Evolutionary conservation across 2,113 vertebrate genomes (phyloP).

Genomic region (Catharus fuscescens): DNA sequence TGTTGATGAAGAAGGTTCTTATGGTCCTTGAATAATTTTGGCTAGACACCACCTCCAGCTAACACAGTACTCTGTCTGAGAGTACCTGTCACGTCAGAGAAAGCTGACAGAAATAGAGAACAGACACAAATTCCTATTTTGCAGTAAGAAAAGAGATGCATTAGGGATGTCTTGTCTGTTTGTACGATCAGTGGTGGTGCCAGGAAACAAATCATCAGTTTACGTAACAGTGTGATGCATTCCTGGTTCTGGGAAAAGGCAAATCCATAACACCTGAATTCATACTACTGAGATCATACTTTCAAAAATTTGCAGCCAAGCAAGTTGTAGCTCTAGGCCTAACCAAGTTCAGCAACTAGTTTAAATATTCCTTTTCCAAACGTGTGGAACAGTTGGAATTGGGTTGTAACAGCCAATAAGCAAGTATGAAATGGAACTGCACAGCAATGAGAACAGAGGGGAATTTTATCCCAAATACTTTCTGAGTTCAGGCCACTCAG

Average conservation of each 20-base stretch:
- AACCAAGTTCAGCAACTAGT: background rate
- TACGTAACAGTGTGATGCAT: background rate
- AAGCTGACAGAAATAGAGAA: background rate
- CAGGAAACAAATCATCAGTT: background rate
- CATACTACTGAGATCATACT: background rate
- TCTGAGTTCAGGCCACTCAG: background rate
- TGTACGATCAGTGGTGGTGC: rapidly evolving
- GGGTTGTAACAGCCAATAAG: background rate
- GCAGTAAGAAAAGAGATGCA: background rate
- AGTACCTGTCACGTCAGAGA: background rate
- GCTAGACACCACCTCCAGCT: background rate
- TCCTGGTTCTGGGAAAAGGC: background rate
- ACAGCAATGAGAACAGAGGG: background rate
- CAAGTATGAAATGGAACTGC: background rate
- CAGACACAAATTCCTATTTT: background rate
- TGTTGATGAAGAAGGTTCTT: background rate
- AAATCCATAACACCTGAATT: background rate
- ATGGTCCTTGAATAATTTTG: background rate
- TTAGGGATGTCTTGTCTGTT: no score
- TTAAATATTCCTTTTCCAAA: background rate
- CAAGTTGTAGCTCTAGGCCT: background rate
- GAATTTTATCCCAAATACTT: background rate
- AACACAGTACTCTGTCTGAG: background rate
- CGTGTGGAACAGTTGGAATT: background rate
- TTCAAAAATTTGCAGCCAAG: background rate